A percentile compares a stretch with the other conserved stretches of the same genome.
Conservation (phyloP, 2,888 invertebrate species). For the Drosophila prostipennis region DNA sequence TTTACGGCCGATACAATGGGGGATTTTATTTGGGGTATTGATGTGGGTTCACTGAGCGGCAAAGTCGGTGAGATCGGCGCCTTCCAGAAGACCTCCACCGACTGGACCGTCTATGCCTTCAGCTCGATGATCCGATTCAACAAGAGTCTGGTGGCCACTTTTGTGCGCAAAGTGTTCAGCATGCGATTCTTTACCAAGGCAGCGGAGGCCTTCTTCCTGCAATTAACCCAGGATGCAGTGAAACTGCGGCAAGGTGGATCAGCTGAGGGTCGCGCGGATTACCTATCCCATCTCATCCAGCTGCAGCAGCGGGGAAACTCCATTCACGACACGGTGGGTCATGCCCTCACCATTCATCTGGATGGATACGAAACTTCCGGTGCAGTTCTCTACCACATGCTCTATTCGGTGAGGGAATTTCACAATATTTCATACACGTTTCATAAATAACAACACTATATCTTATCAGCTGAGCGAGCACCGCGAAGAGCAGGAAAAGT, state of each 20-base stretch:
- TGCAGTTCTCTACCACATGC: constrained; percentile 66
- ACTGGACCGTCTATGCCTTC: constrained; percentile 51
- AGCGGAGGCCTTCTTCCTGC: constrained; percentile 86
- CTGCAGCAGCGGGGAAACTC: constrained; percentile 71
- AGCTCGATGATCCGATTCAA: constrained; percentile 49
- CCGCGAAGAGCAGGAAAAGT: constrained; percentile 67
- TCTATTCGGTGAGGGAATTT: constrained; percentile 54
- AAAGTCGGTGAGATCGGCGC: constrained; percentile 33
- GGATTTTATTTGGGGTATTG: constrained; percentile 80
- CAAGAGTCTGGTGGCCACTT: constrained; percentile 55
- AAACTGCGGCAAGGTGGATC: constrained; percentile 54
- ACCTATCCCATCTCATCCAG: constrained; percentile 76
- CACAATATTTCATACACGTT: not conserved
- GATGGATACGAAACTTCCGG: constrained; percentile 82
- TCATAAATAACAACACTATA: not conserved
- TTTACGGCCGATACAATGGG: constrained; percentile 74
- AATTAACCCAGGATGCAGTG: constrained; percentile 72
- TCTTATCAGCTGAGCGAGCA: constrained; percentile 67
- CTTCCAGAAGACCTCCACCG: constrained; percentile 49
- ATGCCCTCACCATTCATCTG: constrained; percentile 74
- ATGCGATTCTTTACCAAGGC: constrained; percentile 82
- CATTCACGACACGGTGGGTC: constrained; percentile 73
- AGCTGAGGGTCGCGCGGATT: constrained; percentile 69
- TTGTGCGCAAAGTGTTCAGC: constrained; percentile 43
- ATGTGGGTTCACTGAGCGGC: constrained; percentile 67